Conservation (phyloP, 2,797 vertebrate species). For the Molossus molossus region DNA sequence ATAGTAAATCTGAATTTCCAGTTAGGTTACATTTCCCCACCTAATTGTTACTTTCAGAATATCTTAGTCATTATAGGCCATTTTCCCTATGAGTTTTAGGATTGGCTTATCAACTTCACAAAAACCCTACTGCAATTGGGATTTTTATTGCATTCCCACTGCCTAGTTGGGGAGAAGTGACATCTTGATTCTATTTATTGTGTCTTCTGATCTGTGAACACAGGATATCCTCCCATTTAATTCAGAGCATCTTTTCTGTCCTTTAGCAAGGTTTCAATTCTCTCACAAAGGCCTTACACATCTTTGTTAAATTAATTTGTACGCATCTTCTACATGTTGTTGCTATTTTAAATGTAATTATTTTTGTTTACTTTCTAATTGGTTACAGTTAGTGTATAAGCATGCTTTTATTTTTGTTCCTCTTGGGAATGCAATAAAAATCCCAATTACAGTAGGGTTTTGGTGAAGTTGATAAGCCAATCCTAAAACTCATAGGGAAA, state of each 20-base stretch:
- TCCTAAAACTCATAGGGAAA: slow-evolving; percentile 22
- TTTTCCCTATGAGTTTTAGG: slow-evolving; percentile 24
- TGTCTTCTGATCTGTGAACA: background rate
- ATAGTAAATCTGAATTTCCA: background rate
- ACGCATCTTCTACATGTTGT: background rate
- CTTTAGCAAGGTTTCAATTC: background rate
- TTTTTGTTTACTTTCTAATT: slow-evolving; percentile 34
- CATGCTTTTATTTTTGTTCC: background rate
- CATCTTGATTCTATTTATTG: background rate
- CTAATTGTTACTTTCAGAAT: slow-evolving; percentile 34
- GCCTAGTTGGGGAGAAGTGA: background rate
- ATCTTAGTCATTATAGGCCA: background rate
- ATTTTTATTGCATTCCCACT: background rate
- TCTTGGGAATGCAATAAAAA: background rate
- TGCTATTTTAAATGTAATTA: slow-evolving; percentile 36
- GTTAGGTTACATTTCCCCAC: background rate
- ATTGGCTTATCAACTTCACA: background rate
- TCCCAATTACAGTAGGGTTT: background rate
- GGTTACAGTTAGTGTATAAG: background rate
- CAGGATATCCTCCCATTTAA: background rate
- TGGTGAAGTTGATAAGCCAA: background rate
- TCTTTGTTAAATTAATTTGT: slow-evolving; percentile 45
- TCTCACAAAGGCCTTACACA: background rate
- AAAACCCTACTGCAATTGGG: background rate
- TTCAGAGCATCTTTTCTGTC: background rate